Base-by-base conservation (phyloP, 2,888 invertebrate genomes). In the Thera britannica region DNA sequence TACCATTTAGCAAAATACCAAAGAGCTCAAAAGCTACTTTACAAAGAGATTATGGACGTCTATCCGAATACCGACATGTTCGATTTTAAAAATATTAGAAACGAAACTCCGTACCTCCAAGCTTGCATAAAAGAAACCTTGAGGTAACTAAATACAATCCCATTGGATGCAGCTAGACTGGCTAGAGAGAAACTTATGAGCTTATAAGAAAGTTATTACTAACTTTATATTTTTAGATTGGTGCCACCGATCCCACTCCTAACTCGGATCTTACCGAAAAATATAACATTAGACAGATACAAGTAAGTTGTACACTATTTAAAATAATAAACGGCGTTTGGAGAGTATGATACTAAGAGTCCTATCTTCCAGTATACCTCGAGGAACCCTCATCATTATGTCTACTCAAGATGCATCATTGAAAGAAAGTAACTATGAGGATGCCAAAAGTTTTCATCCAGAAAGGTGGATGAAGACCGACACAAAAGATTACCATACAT, bases 1-100 rank as follows among this genome's bases (percentile, higher is more conserved):
- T 97, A 96, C 80, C 94, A 95, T 77, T 84, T 97, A 75, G 95
- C 97, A 0, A 95, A 94, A 74, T 94, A 95, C 81, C 95, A 95
- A 55, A 92, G 94, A 67, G 91, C 92, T 6, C 97, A 97, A 82
- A 94, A 94, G 63, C 88, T 88, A 66, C 86, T 97, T 0, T 93
- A 93, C 72, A 90, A 95, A n/a, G 97, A 97, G 89, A 87, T 96
- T 35, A 81, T 81, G 48, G 76, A 79, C 5, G 71, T 89, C 0
- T 75, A 83, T 51, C 77, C 85, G 0, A 67, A 77, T 58, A 60
- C 79, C 11, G 77, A 76, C n/a, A 56, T 78, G 3, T 73, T 78
- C 2, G 81, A 89, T 59, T 72, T 87, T 2, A 76, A 76, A 6
- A 81, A 79, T 34, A 74, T 92, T 38, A 85, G 84, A 58, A 82